A percentile compares a stretch with the other conserved stretches of the same genome.
These are phyloP conservation scores for Petrocephalus schoutedeni DNA, from an alignment of 2,797 vertebrate species.

Conservation along the genomic window DNA sequence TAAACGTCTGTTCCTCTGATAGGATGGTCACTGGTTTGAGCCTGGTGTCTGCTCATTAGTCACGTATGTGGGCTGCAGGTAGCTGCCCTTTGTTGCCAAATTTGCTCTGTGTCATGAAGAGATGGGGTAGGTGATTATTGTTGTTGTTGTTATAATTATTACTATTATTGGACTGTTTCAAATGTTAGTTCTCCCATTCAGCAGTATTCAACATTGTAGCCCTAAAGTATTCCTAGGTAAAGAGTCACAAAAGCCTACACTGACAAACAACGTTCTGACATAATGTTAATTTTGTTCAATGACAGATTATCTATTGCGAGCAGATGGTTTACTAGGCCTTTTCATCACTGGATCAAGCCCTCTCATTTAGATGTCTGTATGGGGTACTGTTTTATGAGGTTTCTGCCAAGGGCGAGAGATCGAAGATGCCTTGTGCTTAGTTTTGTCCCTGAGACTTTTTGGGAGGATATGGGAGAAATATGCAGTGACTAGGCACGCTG, in stretches of 20 bases:
- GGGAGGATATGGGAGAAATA: background rate
- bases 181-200: background rate
- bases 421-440: background rate
- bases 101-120: background rate
- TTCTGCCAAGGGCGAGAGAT: background rate
- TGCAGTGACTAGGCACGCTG: background rate
- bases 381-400: background rate
- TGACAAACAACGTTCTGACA: background rate
- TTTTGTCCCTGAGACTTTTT: background rate
- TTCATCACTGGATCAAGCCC: background rate
- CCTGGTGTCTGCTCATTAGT: background rate
- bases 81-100: background rate
- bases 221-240: background rate
- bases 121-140: background rate
- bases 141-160: background rate
- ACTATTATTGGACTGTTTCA: background rate
- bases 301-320: background rate
- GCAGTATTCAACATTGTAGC: background rate
- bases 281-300: background rate
- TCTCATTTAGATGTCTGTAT: background rate
- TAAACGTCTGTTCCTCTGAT: background rate
- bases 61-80: background rate
- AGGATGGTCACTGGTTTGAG: background rate
- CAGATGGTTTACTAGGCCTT: background rate
- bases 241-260: background rate